Conservation (phyloP, 2,113 vertebrate species). For the Pithys albifrons region DNA sequence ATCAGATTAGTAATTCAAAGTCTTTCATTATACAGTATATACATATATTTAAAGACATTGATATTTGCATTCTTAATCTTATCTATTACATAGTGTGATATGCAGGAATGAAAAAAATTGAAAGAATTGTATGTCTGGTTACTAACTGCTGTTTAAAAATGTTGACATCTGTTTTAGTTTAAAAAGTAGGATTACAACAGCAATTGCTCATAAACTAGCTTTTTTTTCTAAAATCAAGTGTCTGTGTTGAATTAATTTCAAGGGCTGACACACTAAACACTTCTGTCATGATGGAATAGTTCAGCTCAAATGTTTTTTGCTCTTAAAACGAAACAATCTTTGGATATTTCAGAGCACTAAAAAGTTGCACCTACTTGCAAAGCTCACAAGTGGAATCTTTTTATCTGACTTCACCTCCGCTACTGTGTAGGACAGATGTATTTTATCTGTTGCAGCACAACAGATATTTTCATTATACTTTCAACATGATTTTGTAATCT, state of each 20-base stretch:
- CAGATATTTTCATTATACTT: neutral
- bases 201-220: neutral
- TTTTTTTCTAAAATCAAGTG: neutral
- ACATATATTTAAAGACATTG: neutral
- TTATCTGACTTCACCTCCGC: neutral
- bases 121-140: neutral
- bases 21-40: neutral
- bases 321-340: neutral
- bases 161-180: neutral
- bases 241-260: neutral
- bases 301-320: neutral
- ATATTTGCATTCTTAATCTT: neutral
- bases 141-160: neutral
- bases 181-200: neutral
- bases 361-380: neutral
- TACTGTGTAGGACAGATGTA: neutral
- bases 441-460: neutral
- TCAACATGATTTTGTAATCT: neutral
- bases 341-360: neutral
- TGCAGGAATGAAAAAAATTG: neutral
- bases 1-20: neutral
- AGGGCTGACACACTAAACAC: neutral
- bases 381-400: neutral
- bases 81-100: neutral
- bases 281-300: neutral